Percentiles rank a stretch among this genome's conserved stretches.
Evolutionary conservation across 2,888 invertebrate species (phyloP).

Genomic region (Caenorhabditis panamensis): DNA sequence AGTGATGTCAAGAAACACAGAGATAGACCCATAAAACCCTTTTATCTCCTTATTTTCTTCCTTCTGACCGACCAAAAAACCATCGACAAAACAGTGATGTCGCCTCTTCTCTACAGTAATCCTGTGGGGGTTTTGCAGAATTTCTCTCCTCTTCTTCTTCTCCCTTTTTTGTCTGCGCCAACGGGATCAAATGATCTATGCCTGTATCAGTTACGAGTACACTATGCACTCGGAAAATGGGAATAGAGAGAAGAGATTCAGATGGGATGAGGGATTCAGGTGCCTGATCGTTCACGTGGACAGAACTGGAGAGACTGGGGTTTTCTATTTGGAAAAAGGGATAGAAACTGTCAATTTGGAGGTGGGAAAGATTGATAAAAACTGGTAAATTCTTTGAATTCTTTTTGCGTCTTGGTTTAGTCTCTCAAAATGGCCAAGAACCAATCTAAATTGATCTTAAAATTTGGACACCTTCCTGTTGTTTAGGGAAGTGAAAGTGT

Average conservation of each 20-base stretch:
- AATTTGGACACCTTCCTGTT: too few relatives aligned
- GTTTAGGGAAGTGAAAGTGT: too few relatives aligned
- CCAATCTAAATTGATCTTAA: too few relatives aligned
- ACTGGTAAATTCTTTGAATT: too few relatives aligned
- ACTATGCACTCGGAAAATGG: background rate
- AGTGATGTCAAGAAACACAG: background rate
- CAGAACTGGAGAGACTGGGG: background rate
- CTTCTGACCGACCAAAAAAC: background rate
- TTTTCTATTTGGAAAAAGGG: too few relatives aligned
- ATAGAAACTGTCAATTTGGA: too few relatives aligned
- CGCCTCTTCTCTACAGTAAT: background rate
- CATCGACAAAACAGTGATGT: background rate
- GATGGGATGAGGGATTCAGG: background rate
- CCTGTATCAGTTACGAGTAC: background rate
- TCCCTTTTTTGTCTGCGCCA: background rate
- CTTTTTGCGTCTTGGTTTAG: too few relatives aligned
- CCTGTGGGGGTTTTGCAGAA: background rate
- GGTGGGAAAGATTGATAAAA: too few relatives aligned
- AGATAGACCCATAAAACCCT: background rate
- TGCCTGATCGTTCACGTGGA: background rate
- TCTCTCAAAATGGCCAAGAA: too few relatives aligned
- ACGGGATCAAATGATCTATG: background rate
- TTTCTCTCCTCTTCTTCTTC: background rate
- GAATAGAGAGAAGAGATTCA: too few relatives aligned
- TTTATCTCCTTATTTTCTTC: too few relatives aligned